Conservation (phyloP, 2,888 invertebrate genomes). For the Marasmarcha lunaedactyla region DNA sequence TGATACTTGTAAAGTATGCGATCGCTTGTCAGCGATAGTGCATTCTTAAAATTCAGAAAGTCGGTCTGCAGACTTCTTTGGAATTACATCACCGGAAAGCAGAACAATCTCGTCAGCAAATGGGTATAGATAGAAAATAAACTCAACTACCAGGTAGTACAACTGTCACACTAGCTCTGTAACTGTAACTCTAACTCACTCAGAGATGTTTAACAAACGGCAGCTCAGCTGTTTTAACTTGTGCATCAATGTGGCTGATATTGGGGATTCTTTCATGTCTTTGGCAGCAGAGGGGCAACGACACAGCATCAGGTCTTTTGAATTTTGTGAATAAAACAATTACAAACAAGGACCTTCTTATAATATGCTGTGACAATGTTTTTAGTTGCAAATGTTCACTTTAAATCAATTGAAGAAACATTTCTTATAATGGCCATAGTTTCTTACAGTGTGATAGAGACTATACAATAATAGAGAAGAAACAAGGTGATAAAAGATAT, state of each 20-base stretch:
- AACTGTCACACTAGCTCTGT: conserved; percentile 3
- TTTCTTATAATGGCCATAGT: conserved; percentile 3
- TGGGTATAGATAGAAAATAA: conserved; percentile 5
- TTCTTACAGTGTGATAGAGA: too few species aligned
- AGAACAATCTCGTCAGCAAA: conserved; percentile 5
- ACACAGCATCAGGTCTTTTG: too few species aligned
- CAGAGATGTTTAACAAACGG: conserved; percentile 8
- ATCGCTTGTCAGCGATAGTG: conserved; percentile 6
- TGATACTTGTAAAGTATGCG: conserved; percentile 8
- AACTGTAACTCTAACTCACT: conserved; percentile 6
- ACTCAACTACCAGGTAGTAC: conserved; percentile 7
- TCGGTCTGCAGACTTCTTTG: conserved; percentile 5
- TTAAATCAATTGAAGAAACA: not conserved
- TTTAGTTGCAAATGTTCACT: conserved; percentile 3
- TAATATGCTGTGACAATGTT: conserved; percentile 1
- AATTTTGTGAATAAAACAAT: conserved; percentile 1
- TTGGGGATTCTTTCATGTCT: conserved; percentile 6
- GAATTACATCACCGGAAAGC: conserved; percentile 8
- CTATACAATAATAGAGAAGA: too few species aligned
- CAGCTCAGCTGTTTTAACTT: conserved; percentile 8
- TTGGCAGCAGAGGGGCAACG: conserved; percentile 2
- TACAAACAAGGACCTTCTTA: conserved; percentile 1
- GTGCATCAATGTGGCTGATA: conserved; percentile 8
- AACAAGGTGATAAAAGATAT: too few species aligned
- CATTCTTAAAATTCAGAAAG: conserved; percentile 3